phyloP scores from a whole-genome alignment of 2,888 invertebrate species.

The Microctonus brassicae region DNA sequence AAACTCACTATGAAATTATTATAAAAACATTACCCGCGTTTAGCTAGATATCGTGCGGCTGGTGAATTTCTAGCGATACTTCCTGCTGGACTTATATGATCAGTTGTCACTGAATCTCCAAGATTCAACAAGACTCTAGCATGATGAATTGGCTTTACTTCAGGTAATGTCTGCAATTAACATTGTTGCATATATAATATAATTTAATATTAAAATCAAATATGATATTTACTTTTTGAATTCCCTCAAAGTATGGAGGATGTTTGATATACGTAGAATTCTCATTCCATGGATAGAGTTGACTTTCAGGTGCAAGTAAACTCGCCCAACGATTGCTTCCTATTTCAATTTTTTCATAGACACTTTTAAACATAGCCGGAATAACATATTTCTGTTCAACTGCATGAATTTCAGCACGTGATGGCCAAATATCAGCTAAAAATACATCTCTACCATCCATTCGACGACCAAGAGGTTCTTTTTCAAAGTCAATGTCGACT shows the following conservation, averaged over 20 bases:
- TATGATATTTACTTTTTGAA: constrained; percentile 72
- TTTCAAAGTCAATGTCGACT: constrained; percentile 94
- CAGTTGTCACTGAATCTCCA: constrained; percentile 98
- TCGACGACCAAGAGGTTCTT: constrained; percentile 81
- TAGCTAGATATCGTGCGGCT: constrained; percentile 86
- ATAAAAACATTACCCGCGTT: constrained; percentile 75
- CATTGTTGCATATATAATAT: background rate
- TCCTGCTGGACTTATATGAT: constrained; percentile 98
- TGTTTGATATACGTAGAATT: constrained; percentile 95
- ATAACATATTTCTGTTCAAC: constrained; percentile 92
- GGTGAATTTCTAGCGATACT: constrained; percentile 96
- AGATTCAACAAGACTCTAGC: constrained; percentile 89
- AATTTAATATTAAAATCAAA: background rate
- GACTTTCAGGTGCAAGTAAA: constrained; percentile 82
- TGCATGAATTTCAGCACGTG: constrained; percentile 87
- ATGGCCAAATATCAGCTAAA: constrained; percentile 96
- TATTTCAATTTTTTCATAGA: constrained; percentile 85
- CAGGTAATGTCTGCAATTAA: constrained; percentile 74
- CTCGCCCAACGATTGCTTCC: constrained; percentile 91
- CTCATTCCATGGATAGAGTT: constrained; percentile 92
- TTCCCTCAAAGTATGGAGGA: constrained; percentile 94
- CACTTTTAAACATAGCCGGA: constrained; percentile 96
- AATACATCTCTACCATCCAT: constrained; percentile 83
- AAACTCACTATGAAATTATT: too few relatives aligned
- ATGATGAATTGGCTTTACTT: constrained; percentile 74